These are phyloP conservation scores for Tadarida brasiliensis DNA, from an alignment of 2,797 vertebrate genomes.

Conservation along the genomic window DNA sequence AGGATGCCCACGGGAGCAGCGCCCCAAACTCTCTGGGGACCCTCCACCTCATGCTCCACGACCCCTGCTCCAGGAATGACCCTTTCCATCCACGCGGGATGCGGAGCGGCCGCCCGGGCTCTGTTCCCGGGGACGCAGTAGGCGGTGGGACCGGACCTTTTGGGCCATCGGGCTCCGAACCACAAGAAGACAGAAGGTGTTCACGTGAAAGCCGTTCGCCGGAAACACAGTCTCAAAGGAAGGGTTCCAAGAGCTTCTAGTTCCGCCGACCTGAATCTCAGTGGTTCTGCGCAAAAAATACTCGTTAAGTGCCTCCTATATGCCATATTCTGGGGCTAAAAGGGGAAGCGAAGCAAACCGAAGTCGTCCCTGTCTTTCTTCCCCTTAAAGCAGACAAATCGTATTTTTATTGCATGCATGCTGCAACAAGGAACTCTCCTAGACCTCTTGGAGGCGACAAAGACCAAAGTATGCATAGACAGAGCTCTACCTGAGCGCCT, in stretches of 20 bases:
- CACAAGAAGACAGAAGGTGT: background rate
- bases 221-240: background rate
- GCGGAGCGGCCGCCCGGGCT: background rate
- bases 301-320: background rate
- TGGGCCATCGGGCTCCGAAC: accelerated
- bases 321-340: background rate
- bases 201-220: background rate
- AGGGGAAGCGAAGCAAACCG: background rate
- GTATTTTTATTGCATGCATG: background rate
- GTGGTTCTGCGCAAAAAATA: background rate
- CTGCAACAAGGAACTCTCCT: background rate
- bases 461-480: constrained; percentile 7
- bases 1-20: background rate
- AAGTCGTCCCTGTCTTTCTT: background rate
- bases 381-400: background rate
- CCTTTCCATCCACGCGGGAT: background rate
- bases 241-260: background rate
- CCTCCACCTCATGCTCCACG: background rate
- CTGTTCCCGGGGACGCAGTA: background rate
- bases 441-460: constrained; percentile 56
- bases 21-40: background rate
- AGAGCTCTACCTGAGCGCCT: too few species aligned
- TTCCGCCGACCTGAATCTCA: background rate
- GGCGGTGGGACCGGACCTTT: accelerated
- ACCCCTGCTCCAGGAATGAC: background rate